Conservation (phyloP, 2,888 invertebrate genomes). For the Dynastes hyllus region DNA sequence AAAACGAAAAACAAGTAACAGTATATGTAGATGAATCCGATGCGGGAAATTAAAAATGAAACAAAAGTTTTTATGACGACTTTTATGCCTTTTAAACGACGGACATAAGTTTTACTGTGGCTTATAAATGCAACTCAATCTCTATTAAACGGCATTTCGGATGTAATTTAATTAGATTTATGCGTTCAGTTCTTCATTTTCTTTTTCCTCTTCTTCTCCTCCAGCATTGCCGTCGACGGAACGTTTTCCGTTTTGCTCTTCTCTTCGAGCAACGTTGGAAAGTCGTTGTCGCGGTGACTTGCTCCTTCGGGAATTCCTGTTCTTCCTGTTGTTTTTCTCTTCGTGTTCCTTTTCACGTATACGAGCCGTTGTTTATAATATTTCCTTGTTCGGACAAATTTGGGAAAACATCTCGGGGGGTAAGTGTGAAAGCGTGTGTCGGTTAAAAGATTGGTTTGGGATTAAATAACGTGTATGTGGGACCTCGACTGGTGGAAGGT, state of each 20-base stretch:
- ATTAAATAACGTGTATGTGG: constrained; percentile 68
- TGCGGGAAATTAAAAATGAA: constrained; percentile 49
- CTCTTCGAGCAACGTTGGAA: constrained; percentile 24
- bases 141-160: constrained; percentile 49
- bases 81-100: constrained; percentile 58
- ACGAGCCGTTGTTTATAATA: constrained; percentile 60
- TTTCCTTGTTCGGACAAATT: constrained; percentile 66
- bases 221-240: neutral
- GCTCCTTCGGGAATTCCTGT: constrained; percentile 31
- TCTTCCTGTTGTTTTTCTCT: constrained; percentile 30
- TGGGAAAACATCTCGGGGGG: constrained; percentile 60
- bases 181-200: constrained; percentile 28
- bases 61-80: constrained; percentile 58
- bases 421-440: constrained; percentile 71
- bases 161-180: constrained; percentile 51
- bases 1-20: constrained; percentile 1
- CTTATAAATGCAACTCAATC: constrained; percentile 59
- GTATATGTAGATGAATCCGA: constrained; percentile 39
- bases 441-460: constrained; percentile 72
- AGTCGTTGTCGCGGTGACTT: constrained; percentile 24
- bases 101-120: constrained; percentile 58
- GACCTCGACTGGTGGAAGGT: constrained; percentile 52
- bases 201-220: constrained; percentile 30
- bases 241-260: constrained; percentile 18
- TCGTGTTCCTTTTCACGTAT: constrained; percentile 36